Evolutionary conservation across 2,797 vertebrate genomes (phyloP).

Genomic region (Pseudotriccus pelzelni): DNA sequence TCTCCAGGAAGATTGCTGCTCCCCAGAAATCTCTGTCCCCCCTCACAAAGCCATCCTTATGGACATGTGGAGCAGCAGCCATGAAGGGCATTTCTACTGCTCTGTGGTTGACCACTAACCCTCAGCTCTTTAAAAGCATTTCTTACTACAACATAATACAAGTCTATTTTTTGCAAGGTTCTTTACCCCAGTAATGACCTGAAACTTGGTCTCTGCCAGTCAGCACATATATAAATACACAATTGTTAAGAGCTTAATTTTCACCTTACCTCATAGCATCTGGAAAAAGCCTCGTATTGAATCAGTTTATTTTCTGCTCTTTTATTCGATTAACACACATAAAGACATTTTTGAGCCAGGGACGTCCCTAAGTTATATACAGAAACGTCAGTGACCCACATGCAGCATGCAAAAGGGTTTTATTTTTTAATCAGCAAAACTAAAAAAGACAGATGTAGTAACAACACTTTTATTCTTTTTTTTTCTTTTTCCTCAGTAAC

Average conservation of each 20-base stretch:
- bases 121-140: neutral
- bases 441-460: neutral
- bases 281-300: neutral
- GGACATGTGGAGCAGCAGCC: fast-evolving
- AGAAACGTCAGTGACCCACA: neutral
- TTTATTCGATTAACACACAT: neutral
- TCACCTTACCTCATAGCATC: neutral
- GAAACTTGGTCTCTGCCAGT: neutral
- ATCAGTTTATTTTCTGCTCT: neutral
- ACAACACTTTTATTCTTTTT: neutral
- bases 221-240: neutral
- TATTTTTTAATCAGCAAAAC: neutral
- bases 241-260: neutral
- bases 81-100: neutral
- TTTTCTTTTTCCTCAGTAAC: neutral
- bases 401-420: neutral
- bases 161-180: neutral
- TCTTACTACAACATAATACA: neutral
- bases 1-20: neutral
- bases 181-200: neutral
- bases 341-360: neutral
- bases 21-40: neutral
- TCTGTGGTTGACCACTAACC: neutral
- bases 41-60: neutral
- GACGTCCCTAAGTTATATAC: neutral